phyloP scores from a whole-genome alignment of 2,113 vertebrate genomes.

The Corythaeola cristata region DNA sequence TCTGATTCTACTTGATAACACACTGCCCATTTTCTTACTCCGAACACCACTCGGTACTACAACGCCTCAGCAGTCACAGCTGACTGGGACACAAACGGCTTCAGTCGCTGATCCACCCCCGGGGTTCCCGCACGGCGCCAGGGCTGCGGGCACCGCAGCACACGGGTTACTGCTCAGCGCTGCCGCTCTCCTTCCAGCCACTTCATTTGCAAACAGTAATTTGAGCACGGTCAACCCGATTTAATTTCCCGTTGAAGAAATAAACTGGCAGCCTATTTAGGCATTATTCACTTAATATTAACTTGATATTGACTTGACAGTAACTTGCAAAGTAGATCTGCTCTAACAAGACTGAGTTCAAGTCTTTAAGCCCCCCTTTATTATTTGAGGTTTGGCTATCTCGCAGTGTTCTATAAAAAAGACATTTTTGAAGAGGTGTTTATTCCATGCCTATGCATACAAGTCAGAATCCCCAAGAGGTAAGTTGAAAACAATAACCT shows the following conservation, averaged over 20 bases:
- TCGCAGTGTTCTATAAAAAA: neutral
- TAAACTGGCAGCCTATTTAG: neutral
- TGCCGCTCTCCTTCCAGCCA: neutral
- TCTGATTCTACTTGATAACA: neutral
- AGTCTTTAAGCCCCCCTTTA: neutral
- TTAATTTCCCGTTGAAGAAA: conserved; percentile 3
- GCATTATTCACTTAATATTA: neutral
- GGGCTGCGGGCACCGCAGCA: neutral
- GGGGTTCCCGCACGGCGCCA: neutral
- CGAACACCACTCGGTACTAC: neutral
- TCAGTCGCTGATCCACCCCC: neutral
- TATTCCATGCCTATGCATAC: neutral
- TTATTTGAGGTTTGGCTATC: neutral
- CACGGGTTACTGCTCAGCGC: neutral
- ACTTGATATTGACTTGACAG: neutral
- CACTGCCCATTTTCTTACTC: neutral
- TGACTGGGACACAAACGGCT: neutral
- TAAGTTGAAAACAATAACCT: neutral
- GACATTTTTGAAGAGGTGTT: neutral
- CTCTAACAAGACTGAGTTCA: neutral
- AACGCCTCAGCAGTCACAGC: neutral
- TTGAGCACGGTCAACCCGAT: neutral
- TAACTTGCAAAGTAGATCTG: neutral
- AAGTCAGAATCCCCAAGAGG: neutral
- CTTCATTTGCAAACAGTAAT: neutral